Evolutionary conservation across 2,888 invertebrate genomes (phyloP).

Genomic region (Cordilura impudica): DNA sequence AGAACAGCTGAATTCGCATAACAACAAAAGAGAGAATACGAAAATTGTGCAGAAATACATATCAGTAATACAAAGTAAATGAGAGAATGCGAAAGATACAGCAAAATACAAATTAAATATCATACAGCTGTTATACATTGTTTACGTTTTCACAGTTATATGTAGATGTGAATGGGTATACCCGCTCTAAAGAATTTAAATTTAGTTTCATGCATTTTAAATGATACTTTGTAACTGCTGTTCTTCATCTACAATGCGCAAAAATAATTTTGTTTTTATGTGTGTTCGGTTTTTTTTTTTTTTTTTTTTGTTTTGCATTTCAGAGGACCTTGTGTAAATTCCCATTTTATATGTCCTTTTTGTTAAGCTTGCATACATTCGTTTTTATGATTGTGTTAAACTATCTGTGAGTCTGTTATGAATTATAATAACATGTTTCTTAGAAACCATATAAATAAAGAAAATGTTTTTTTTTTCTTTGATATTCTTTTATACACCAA

Average conservation of each 20-base stretch:
- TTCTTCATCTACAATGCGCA: constrained; percentile 54
- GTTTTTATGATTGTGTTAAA: constrained; percentile 31
- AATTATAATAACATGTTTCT: constrained; percentile 1
- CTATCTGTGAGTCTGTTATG: constrained; percentile 48
- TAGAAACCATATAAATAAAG: constrained; percentile 39
- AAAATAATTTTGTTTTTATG: constrained; percentile 39
- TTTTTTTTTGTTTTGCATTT: constrained; percentile 24
- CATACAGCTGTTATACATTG: constrained; percentile 25
- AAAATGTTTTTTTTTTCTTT: constrained; percentile 16
- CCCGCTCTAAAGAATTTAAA: not conserved
- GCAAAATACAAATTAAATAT: not conserved
- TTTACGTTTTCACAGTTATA: constrained; percentile 17
- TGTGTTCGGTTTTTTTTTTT: not conserved
- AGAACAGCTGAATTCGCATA: constrained; percentile 36
- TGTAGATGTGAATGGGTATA: not conserved
- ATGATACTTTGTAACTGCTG: constrained; percentile 9
- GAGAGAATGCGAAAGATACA: not conserved
- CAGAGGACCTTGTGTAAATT: constrained; percentile 41
- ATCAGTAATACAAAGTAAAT: constrained; percentile 47
- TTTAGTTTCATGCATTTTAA: not conserved
- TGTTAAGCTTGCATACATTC: not conserved
- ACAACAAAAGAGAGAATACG: not conserved
- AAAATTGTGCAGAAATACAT: constrained; percentile 3
- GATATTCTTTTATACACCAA: constrained; percentile 26
- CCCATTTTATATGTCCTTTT: constrained; percentile 11